phyloP scores from a whole-genome alignment of 2,888 invertebrate species.

The Cheilosia grossa region DNA sequence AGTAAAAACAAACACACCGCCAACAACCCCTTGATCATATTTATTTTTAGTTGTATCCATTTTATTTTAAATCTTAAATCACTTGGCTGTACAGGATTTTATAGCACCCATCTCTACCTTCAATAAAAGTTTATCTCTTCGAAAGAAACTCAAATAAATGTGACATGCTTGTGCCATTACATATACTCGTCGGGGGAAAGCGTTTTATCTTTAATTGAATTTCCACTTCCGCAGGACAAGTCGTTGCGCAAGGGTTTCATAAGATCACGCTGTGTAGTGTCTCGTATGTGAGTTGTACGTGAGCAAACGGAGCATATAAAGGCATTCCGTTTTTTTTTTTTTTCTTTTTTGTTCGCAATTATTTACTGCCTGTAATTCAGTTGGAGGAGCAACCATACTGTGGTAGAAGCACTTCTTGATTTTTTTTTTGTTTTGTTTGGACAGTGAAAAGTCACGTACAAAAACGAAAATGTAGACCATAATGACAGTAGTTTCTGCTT shows the following conservation, averaged over 20 bases:
- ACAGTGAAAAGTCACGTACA: slow-evolving; percentile 13
- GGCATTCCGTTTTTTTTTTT: neutral
- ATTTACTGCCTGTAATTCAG: slow-evolving; percentile 12
- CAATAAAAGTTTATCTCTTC: slow-evolving; percentile 42
- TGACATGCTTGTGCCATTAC: slow-evolving; percentile 62
- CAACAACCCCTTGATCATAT: neutral
- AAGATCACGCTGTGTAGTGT: neutral
- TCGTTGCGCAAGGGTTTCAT: neutral
- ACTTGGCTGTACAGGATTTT: slow-evolving; percentile 1
- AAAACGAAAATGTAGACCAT: neutral
- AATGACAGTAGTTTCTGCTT: neutral
- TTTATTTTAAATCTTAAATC: slow-evolving; percentile 5
- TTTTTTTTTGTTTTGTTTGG: neutral
- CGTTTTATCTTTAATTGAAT: slow-evolving; percentile 69
- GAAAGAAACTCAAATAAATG: slow-evolving; percentile 60
- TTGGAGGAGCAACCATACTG: neutral
- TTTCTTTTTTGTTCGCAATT: neutral
- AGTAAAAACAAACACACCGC: neutral
- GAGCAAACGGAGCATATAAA: slow-evolving; percentile 9
- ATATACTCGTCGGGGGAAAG: slow-evolving; percentile 44
- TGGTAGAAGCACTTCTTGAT: neutral
- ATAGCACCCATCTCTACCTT: slow-evolving; percentile 28
- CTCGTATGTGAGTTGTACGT: neutral
- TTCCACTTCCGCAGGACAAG: slow-evolving; percentile 37
- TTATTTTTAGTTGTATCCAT: neutral